Conservation (phyloP, 2,797 vertebrate genomes). For the Cuculus canorus region DNA sequence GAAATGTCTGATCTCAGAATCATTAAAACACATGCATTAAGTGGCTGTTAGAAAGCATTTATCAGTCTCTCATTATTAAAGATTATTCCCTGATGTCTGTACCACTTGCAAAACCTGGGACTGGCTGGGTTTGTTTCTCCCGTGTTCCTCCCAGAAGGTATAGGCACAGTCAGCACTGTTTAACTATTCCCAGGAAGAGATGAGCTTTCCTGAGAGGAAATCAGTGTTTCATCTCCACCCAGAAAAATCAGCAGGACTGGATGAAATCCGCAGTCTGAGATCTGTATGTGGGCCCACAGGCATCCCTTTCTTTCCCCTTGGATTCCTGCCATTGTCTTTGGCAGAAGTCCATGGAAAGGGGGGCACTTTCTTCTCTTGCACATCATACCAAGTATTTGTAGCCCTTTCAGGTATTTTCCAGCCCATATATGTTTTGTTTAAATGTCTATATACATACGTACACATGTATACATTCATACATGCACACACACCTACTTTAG, state of each 20-base stretch:
- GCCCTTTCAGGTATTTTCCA: neutral
- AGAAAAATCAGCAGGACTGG: conserved; percentile 11
- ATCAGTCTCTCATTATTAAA: neutral
- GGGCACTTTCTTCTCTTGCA: neutral
- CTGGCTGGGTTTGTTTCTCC: conserved; percentile 25
- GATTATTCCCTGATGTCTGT: neutral
- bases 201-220: conserved; percentile 60
- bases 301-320: neutral
- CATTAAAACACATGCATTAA: neutral
- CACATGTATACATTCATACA: neutral
- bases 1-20: neutral
- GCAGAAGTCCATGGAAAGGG: neutral
- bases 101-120: conserved; percentile 22
- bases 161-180: neutral
- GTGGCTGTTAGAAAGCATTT: neutral
- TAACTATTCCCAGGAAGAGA: conserved; percentile 46
- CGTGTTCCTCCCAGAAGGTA: neutral
- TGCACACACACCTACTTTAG: neutral
- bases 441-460: neutral
- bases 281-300: neutral
- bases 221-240: conserved; percentile 25
- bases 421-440: neutral
- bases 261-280: neutral
- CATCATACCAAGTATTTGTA: neutral
- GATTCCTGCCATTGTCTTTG: conserved; percentile 43